A percentile compares a stretch with the other conserved stretches of the same genome.
phyloP scores from a whole-genome alignment of 2,888 invertebrate genomes.

The Oxytorus armatus region DNA sequence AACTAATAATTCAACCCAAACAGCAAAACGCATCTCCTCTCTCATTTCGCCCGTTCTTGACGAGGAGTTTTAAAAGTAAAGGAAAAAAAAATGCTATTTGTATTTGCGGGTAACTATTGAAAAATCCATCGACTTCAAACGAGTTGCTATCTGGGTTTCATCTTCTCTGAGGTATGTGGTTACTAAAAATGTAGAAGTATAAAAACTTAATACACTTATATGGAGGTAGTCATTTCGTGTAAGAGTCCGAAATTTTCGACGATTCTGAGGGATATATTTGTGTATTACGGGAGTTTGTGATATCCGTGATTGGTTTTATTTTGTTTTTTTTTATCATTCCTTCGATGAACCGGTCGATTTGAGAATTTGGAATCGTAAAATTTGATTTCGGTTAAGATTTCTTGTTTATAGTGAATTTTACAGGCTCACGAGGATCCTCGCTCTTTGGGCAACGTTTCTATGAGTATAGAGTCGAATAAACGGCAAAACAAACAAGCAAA shows the following conservation, averaged over 20 bases:
- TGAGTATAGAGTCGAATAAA: slow-evolving; percentile 6
- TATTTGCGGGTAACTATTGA: slow-evolving; percentile 35
- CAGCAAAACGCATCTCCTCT: slow-evolving; percentile 41
- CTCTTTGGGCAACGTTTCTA: slow-evolving; percentile 26
- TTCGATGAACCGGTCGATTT: slow-evolving; percentile 76
- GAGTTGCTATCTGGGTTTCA: slow-evolving; percentile 58
- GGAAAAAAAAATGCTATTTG: neutral
- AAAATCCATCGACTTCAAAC: slow-evolving; percentile 48
- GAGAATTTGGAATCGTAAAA: slow-evolving; percentile 77
- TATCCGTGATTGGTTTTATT: neutral
- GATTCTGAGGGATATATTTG: neutral
- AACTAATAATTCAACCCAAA: slow-evolving; percentile 48
- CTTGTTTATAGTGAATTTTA: slow-evolving; percentile 12
- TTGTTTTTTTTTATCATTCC: neutral
- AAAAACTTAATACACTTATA: slow-evolving; percentile 83
- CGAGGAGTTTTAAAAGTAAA: slow-evolving; percentile 4
- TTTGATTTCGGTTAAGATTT: neutral
- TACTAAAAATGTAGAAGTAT: slow-evolving; percentile 84
- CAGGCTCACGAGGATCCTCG: slow-evolving; percentile 61
- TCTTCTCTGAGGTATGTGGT: slow-evolving; percentile 83
- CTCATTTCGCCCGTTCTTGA: neutral
- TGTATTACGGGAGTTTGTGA: neutral
- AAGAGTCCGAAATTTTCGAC: slow-evolving; percentile 73
- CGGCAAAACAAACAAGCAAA: slow-evolving; percentile 33
- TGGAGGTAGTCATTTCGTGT: slow-evolving; percentile 81